Evolutionary conservation across 2,113 vertebrate species (phyloP).

Genomic region (Mystacornis crossleyi): DNA sequence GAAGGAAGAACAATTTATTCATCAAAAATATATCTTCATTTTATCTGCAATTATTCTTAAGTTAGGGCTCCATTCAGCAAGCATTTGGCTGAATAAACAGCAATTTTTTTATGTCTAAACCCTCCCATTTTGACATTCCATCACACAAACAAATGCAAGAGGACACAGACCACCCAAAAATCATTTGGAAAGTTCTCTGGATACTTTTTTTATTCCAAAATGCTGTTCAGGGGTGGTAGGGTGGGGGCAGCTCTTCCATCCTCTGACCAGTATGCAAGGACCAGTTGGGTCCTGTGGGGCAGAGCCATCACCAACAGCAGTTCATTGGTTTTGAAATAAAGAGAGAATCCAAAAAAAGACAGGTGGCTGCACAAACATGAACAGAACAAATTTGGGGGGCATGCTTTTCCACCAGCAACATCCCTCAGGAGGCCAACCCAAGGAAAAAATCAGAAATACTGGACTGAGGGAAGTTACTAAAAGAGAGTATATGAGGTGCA

Average conservation of each 20-base stretch:
- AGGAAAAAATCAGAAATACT: not conserved
- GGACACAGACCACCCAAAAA: not conserved
- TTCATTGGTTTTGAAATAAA: not conserved
- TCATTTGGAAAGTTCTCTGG: not conserved
- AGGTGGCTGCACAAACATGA: not conserved
- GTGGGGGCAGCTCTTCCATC: not conserved
- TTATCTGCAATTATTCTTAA: slow-evolving; percentile 57
- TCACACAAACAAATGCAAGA: not conserved
- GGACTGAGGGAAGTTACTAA: not conserved
- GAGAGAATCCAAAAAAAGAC: not conserved
- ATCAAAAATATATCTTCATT: slow-evolving; percentile 51
- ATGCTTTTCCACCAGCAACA: not conserved
- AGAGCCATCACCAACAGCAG: rapidly evolving
- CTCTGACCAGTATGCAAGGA: not conserved
- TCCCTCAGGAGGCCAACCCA: not conserved
- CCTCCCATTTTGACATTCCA: slow-evolving; percentile 1
- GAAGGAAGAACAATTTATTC: slow-evolving; percentile 64
- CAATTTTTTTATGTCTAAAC: slow-evolving; percentile 33
- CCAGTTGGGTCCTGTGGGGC: not conserved
- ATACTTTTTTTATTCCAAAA: not conserved
- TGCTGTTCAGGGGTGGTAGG: not conserved
- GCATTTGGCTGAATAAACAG: slow-evolving; percentile 33
- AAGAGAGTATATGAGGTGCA: not conserved
- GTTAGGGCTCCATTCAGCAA: slow-evolving; percentile 37
- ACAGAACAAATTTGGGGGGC: rapidly evolving